Base-by-base conservation (phyloP, 2,113 vertebrate genomes). In the Heptranchias perlo region DNA sequence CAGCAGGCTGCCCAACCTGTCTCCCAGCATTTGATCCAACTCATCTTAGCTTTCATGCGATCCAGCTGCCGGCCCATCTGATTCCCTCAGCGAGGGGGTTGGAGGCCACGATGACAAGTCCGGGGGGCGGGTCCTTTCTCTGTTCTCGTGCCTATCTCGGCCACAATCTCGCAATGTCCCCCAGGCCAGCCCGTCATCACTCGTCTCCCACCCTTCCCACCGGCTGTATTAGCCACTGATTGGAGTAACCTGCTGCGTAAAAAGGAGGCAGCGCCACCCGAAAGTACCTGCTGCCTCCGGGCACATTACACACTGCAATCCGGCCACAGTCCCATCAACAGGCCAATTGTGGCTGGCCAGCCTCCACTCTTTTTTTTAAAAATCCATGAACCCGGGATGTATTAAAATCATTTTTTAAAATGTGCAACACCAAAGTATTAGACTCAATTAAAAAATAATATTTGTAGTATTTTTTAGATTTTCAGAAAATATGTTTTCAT, bases 31-130 rank as follows among this genome's bases (percentile, higher is more conserved):
- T 96, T 97, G 96, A 95, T 96, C 96, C 96, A 96, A 96, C 94
- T 95, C 94, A 96, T 97, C 97, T 98, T 97, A 97, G 97, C 97
- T 98, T 97, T 98, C 97, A 97, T 97, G 96, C 97, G 97, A 97
- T 97, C 97, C 97, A 97, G 97, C 97, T 96, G 97, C 97, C 97
- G 97, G 97, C 97, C 97, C 94, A 69, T 52, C 44, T 95, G 64
- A 95, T 95, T 95, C 94, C 94, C 65, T 95, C 64, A 69, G 58
- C 89, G 35, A 93, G 89, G n/a, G 76, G 89, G 4, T 93, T 62
- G 89, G 89, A 95, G 65, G 39, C 94, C 28, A 69, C 25, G 94
- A 95, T 95, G 93, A 95, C 44, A 69, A 95, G 65, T 49, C 94
- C 64, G 87, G 28, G 89, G 58, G 94, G 92, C 61, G 92, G 92